Conservation (phyloP, 1,140 invertebrate genomes). For the Neotoxoptera formosana region DNA sequence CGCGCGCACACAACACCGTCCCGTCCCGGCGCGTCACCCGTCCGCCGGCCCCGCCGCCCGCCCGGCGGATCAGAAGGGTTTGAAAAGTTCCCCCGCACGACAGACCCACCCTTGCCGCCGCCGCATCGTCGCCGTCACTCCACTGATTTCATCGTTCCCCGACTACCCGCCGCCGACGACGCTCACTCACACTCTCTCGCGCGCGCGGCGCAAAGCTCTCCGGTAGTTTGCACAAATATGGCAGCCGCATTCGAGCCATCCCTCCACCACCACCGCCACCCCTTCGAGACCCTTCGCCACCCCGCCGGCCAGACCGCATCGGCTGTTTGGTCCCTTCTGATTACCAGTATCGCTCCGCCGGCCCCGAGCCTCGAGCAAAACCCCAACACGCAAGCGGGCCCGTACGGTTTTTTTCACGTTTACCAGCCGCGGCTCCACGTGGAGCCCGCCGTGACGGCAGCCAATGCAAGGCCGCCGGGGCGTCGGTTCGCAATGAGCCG, state of each 20-base stretch:
- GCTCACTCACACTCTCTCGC: constrained; percentile 4
- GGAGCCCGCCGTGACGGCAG: constrained; percentile 36
- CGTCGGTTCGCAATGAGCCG: constrained; percentile 40
- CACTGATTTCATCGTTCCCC: constrained; percentile 60
- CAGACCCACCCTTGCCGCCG: constrained; percentile 1
- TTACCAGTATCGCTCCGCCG: constrained; percentile 62
- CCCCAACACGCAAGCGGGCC: constrained; percentile 56
- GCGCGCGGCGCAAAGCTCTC: constrained; percentile 56
- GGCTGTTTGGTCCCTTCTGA: constrained; percentile 60
- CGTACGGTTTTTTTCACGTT: constrained; percentile 56
- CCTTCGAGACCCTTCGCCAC: not conserved
- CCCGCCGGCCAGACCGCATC: constrained; percentile 39
- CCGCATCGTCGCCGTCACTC: constrained; percentile 55
- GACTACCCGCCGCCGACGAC: not conserved
- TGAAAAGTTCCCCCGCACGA: constrained; percentile 52
- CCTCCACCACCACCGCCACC: not conserved
- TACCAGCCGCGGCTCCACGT: constrained; percentile 55
- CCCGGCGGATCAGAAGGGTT: constrained; percentile 52
- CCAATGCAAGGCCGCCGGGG: not conserved
- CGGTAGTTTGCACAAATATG: constrained; percentile 61
- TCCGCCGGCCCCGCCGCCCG: not conserved
- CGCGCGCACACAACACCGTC: not conserved
- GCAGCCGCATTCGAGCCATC: constrained; percentile 60
- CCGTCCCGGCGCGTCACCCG: not conserved
- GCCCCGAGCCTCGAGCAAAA: constrained; percentile 34